Conservation (phyloP, 2,888 invertebrate species). For the Cybosia mesomella region DNA sequence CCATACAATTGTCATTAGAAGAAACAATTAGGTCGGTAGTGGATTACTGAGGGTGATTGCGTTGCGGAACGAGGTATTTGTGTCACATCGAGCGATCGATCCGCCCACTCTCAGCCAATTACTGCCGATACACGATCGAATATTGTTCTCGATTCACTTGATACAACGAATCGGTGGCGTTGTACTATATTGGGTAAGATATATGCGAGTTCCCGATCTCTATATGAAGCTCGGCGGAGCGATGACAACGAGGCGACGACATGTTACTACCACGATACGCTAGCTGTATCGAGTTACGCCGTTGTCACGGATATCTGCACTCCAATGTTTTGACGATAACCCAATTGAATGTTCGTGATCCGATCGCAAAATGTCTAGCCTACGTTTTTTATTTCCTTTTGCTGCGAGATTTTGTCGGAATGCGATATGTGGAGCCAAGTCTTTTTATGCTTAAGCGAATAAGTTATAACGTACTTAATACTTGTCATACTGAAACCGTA, state of each 20-base stretch:
- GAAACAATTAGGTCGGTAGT: slow-evolving; percentile 83
- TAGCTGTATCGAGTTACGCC: slow-evolving; percentile 45
- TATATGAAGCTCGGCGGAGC: slow-evolving; percentile 34
- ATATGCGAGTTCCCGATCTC: slow-evolving; percentile 40
- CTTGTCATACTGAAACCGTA: not conserved
- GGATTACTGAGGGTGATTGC: slow-evolving; percentile 79
- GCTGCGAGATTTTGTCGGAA: slow-evolving; percentile 36
- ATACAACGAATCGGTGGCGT: slow-evolving; percentile 46
- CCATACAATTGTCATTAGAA: slow-evolving; percentile 75
- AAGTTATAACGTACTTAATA: slow-evolving; percentile 3
- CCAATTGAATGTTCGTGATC: slow-evolving; percentile 53
- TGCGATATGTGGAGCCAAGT: slow-evolving; percentile 23
- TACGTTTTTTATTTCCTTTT: slow-evolving; percentile 37
- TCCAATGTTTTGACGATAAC: slow-evolving; percentile 57
- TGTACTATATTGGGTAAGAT: slow-evolving; percentile 39
- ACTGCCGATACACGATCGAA: slow-evolving; percentile 79
- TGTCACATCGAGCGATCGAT: slow-evolving; percentile 80
- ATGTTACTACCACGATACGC: slow-evolving; percentile 30
- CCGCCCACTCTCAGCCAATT: slow-evolving; percentile 80
- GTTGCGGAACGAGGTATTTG: slow-evolving; percentile 79
- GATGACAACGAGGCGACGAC: slow-evolving; percentile 33
- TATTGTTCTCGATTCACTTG: slow-evolving; percentile 74
- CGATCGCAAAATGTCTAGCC: slow-evolving; percentile 42
- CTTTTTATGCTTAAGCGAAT: slow-evolving; percentile 19
- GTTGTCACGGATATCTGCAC: slow-evolving; percentile 55